A percentile compares a stretch with the other conserved stretches of the same genome.
phyloP scores from a whole-genome alignment of 1,140 invertebrate species.

The Drosophila pectinifera region DNA sequence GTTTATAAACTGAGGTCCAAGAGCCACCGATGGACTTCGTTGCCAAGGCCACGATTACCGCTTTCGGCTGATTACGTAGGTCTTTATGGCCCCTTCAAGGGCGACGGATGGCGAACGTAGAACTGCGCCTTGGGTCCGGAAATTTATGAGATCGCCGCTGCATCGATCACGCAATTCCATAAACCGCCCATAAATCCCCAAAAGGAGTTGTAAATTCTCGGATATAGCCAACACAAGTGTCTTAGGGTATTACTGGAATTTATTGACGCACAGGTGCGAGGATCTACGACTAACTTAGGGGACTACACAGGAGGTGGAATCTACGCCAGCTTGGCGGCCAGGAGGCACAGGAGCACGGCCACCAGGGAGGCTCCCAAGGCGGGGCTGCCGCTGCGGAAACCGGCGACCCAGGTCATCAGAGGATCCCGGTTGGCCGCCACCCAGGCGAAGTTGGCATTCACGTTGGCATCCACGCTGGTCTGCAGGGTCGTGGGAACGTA shows the following conservation, averaged over 20 bases:
- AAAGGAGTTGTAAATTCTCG: slow-evolving; percentile 24
- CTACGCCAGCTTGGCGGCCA: slow-evolving; percentile 49
- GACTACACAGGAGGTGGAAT: not conserved
- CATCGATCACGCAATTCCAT: slow-evolving; percentile 10
- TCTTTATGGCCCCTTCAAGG: slow-evolving; percentile 11
- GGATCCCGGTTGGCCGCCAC: slow-evolving; percentile 59
- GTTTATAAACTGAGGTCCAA: not conserved
- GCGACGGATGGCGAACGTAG: not conserved
- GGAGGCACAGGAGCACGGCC: slow-evolving; percentile 49
- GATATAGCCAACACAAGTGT: slow-evolving; percentile 7
- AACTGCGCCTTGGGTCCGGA: not conserved
- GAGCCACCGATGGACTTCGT: slow-evolving; percentile 7
- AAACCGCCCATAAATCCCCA: slow-evolving; percentile 15
- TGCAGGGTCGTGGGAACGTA: slow-evolving; percentile 56
- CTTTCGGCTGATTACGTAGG: slow-evolving; percentile 11
- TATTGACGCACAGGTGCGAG: slow-evolving; percentile 23
- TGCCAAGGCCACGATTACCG: slow-evolving; percentile 21
- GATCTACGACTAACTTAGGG: slow-evolving; percentile 31
- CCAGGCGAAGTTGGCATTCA: slow-evolving; percentile 69
- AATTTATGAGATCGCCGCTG: slow-evolving; percentile 38
- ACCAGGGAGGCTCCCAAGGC: slow-evolving; percentile 51
- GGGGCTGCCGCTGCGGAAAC: slow-evolving; percentile 57
- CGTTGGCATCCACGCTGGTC: slow-evolving; percentile 42
- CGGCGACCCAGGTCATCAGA: slow-evolving; percentile 58
- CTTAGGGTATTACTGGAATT: slow-evolving; percentile 15